phyloP scores from a whole-genome alignment of 2,797 vertebrate species.

The Poeciliopsis infans region DNA sequence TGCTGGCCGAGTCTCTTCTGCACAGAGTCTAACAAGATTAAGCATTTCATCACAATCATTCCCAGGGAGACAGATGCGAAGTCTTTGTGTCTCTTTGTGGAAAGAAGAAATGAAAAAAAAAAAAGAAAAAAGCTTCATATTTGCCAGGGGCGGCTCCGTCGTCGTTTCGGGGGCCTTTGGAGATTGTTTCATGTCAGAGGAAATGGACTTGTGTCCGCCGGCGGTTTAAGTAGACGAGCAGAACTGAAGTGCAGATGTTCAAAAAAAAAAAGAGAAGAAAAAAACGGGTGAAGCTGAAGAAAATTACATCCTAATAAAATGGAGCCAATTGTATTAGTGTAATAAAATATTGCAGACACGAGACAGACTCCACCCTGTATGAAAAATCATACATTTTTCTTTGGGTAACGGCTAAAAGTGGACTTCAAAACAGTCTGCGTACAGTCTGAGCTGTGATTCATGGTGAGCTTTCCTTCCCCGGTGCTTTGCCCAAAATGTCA shows the following conservation, averaged over 20 bases:
- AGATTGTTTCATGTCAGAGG: conserved; percentile 26
- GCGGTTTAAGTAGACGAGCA: conserved; percentile 18
- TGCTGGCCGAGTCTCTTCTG: conserved; percentile 21
- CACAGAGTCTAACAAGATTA: conserved; percentile 34
- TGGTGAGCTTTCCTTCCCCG: conserved; percentile 30
- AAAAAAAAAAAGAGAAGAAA: neutral
- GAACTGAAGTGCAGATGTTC: conserved; percentile 11
- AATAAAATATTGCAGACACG: conserved; percentile 43
- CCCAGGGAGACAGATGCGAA: conserved; percentile 39
- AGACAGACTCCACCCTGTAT: conserved; percentile 39
- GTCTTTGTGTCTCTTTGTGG: conserved; percentile 50
- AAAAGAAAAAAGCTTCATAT: conserved; percentile 35
- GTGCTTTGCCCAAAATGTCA: conserved; percentile 25
- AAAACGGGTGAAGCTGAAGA: neutral
- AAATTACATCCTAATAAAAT: conserved; percentile 31
- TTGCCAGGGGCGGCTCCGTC: conserved; percentile 38
- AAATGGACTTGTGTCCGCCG: conserved; percentile 52
- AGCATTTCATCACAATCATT: conserved; percentile 53
- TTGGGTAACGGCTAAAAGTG: neutral
- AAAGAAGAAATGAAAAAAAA: conserved; percentile 24
- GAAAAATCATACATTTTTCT: conserved; percentile 5
- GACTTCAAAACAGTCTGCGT: conserved; percentile 15
- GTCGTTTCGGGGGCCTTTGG: conserved; percentile 40
- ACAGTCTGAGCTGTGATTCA: conserved; percentile 36
- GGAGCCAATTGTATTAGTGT: conserved; percentile 27